Conservation (phyloP, 1,140 invertebrate genomes). For the Magallana angulata region DNA sequence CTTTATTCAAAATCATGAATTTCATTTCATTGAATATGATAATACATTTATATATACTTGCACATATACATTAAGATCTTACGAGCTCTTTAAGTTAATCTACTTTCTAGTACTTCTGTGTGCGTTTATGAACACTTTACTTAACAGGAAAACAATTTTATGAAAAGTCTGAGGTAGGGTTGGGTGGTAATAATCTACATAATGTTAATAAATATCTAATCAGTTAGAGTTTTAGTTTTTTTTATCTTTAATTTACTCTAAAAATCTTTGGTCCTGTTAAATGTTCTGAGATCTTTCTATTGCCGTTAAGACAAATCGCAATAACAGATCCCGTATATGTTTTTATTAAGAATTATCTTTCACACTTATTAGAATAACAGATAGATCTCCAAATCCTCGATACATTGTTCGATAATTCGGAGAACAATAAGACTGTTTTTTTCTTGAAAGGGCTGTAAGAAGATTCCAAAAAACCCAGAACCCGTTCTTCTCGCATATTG, state of each 20-base stretch:
- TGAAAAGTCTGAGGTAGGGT: too few species aligned
- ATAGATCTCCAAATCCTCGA: background rate
- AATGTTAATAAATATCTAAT: background rate
- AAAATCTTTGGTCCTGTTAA: conserved; percentile 7
- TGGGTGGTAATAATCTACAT: too few species aligned
- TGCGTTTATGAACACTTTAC: too few species aligned
- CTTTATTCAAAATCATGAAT: too few species aligned
- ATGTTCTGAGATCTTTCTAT: background rate
- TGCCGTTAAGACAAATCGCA: background rate
- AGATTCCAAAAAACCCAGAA: background rate
- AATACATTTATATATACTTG: too few species aligned
- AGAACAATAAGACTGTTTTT: too few species aligned
- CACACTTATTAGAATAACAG: conserved; percentile 21
- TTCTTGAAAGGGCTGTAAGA: background rate
- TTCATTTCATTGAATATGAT: too few species aligned
- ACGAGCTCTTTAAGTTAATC: too few species aligned
- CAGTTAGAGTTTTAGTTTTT: background rate
- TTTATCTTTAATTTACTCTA: background rate
- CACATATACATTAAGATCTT: too few species aligned
- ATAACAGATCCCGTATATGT: background rate
- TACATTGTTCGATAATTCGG: background rate
- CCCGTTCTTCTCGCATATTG: background rate
- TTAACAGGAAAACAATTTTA: too few species aligned
- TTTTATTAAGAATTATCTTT: conserved; percentile 11
- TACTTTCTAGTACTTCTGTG: too few species aligned